Percentiles rank a stretch among this genome's conserved stretches.
Evolutionary conservation across 2,797 vertebrate genomes (phyloP).

Genomic region (Tarsius wallacei): DNA sequence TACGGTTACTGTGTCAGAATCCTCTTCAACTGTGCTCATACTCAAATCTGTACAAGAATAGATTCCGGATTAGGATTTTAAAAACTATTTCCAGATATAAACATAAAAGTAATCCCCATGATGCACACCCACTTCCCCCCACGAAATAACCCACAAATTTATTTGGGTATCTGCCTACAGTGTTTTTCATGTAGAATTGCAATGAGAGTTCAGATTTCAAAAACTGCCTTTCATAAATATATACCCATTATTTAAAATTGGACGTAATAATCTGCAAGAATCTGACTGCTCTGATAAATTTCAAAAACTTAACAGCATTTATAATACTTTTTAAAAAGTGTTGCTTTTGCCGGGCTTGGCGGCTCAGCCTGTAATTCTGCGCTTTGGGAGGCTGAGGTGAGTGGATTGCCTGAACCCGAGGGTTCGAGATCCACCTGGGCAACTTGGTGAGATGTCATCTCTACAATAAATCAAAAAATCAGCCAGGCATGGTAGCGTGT

Average conservation of each 20-base stretch:
- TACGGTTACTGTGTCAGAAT: conserved; percentile 94
- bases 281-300: conserved; percentile 8
- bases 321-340: conserved; percentile 21
- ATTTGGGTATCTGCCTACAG: background rate
- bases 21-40: conserved; percentile 97
- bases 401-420: too few species aligned
- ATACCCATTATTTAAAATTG: conserved; percentile 1
- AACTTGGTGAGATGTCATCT: too few species aligned
- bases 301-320: background rate
- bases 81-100: conserved; percentile 45
- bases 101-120: background rate
- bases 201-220: conserved; percentile 44
- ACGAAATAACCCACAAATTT: background rate
- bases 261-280: conserved; percentile 41
- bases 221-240: conserved; percentile 47
- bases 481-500: too few species aligned
- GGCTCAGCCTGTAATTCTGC: too few species aligned
- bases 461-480: too few species aligned
- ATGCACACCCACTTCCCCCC: background rate
- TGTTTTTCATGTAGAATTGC: conserved; percentile 29
- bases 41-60: conserved; percentile 92
- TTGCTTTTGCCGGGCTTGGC: too few species aligned
- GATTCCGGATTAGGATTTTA: conserved; percentile 73
- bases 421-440: too few species aligned
- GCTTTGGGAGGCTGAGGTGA: too few species aligned